Percentiles rank a stretch among this genome's conserved stretches.
These are phyloP conservation scores for Anadara kagoshimensis DNA, from an alignment of 1,140 invertebrate species.

Conservation along the genomic window DNA sequence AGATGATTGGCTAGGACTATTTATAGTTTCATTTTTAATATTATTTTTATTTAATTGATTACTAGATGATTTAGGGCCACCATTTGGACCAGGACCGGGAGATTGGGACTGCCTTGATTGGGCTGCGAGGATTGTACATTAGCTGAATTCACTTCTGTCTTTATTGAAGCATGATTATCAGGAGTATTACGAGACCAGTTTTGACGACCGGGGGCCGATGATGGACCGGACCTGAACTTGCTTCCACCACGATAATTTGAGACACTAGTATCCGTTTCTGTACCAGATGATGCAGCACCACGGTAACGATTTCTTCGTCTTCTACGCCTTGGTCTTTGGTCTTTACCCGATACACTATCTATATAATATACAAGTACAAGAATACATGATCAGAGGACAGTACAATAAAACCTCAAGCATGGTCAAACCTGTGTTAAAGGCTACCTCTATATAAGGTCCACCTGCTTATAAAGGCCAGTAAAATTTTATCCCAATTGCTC, in stretches of 20 bases:
- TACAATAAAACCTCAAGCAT: no score
- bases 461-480: no score
- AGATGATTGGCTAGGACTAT: slow-evolving; percentile 14
- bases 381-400: no score
- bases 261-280: slow-evolving; percentile 70
- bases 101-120: slow-evolving; percentile 6
- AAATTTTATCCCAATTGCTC: no score
- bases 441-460: no score
- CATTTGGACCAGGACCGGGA: slow-evolving; percentile 16
- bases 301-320: slow-evolving; percentile 51
- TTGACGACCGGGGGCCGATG: slow-evolving; percentile 6
- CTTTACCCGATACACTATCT: slow-evolving; percentile 26
- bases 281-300: slow-evolving; percentile 65
- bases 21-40: slow-evolving; percentile 17
- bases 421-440: no score
- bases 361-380: not conserved
- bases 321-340: slow-evolving; percentile 49
- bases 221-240: slow-evolving; percentile 8
- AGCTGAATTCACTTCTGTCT: slow-evolving; percentile 18
- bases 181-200: slow-evolving; percentile 17
- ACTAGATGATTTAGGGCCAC: slow-evolving; percentile 5
- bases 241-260: slow-evolving; percentile 58
- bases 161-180: slow-evolving; percentile 17
- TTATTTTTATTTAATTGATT: slow-evolving; percentile 27
- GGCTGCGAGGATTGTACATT: slow-evolving; percentile 10